These are phyloP conservation scores for Genyomyrus donnyi DNA, from an alignment of 2,113 vertebrate genomes.

Conservation along the genomic window DNA sequence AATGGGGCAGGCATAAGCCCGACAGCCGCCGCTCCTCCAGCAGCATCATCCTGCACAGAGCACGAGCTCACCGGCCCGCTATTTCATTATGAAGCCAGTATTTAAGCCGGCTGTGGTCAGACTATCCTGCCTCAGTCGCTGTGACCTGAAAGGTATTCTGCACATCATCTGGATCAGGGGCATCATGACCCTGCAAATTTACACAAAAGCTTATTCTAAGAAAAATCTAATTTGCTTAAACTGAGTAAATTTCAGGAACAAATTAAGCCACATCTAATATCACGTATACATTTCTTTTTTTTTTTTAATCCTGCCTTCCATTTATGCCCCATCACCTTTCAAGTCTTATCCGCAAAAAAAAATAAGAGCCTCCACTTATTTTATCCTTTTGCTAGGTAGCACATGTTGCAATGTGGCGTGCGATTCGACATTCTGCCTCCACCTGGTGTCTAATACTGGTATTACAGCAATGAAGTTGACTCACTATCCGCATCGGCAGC, in stretches of 20 bases:
- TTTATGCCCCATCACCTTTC: not conserved
- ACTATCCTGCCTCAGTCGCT: not conserved
- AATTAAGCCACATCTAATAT: not conserved
- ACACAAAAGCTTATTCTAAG: not conserved
- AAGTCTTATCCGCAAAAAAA: not conserved
- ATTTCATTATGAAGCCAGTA: not conserved
- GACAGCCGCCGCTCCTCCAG: not conserved
- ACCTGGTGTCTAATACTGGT: slow-evolving; percentile 14
- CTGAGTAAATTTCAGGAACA: not conserved
- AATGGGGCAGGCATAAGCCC: not conserved
- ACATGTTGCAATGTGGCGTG: not conserved
- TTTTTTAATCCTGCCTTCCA: not conserved
- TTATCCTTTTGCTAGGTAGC: not conserved
- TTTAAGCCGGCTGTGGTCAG: not conserved
- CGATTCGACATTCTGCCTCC: slow-evolving; percentile 18
- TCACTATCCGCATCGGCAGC: not conserved
- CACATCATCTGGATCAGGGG: not conserved
- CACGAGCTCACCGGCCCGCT: not conserved
- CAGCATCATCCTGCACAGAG: not conserved
- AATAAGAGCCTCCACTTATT: not conserved
- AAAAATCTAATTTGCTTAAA: not conserved
- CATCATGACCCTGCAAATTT: not conserved
- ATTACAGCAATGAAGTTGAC: not conserved
- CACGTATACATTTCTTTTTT: not conserved
- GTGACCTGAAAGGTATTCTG: not conserved